Evolutionary conservation across 2,113 vertebrate species (phyloP).

Genomic region (Nestor notabilis): DNA sequence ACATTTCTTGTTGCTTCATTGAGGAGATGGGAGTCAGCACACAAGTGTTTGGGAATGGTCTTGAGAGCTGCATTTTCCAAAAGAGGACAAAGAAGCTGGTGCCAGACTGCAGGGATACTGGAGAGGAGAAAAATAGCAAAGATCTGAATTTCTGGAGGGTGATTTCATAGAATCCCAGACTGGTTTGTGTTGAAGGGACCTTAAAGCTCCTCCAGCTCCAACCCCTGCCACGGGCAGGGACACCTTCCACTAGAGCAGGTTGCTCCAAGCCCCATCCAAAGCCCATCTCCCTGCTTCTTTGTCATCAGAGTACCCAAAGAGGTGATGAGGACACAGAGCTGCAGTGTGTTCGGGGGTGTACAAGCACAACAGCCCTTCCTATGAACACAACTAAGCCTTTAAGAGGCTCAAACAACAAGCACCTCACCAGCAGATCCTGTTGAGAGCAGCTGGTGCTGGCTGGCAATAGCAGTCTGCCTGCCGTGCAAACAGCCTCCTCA

Average conservation of each 20-base stretch:
- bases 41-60: background rate
- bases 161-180: background rate
- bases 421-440: background rate
- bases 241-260: background rate
- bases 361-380: background rate
- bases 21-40: background rate
- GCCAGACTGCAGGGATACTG: background rate
- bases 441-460: slow-evolving; percentile 6
- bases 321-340: background rate
- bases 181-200: background rate
- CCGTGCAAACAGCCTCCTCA: background rate
- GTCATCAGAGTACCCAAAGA: background rate
- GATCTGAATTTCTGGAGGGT: background rate
- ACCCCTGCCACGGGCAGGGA: background rate
- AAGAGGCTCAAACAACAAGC: background rate
- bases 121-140: background rate
- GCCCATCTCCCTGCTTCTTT: background rate
- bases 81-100: background rate
- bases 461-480: background rate
- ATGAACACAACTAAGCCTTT: background rate
- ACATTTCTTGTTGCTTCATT: background rate
- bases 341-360: background rate
- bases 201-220: background rate
- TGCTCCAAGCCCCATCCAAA: background rate
- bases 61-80: background rate